Base-by-base conservation (phyloP, 1,140 invertebrate species). In the Geopemphigus sp. region DNA sequence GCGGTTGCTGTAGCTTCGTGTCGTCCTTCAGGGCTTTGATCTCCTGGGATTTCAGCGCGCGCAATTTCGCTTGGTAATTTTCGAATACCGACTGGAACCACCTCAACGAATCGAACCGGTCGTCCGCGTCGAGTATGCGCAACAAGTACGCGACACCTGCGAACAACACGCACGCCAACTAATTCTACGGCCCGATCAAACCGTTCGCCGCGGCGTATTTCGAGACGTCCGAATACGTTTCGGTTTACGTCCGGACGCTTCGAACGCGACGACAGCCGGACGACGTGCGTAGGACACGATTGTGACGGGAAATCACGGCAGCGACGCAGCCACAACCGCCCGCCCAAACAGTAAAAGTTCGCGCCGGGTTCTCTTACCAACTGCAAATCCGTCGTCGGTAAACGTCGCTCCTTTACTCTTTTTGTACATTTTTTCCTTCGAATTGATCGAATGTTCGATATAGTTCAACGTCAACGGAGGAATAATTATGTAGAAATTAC, bases 351-450 rank as follows among this genome's bases (percentile, higher is more conserved):
- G n/a, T n/a, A n/a, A n/a, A 19, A 45, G n/a, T 66, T 66, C n/a
- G 24, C 22, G 11, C 57, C 26, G 14, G n/a, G 17, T 74, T 59
- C 50, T 80, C 83, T 86, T 85, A 90, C 97, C 97, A 90, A 99
- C 95, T 32, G 96, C 93, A 88, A 99, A 99, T 53, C 98, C 98
- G 87, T 99, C 98, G 87, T 99, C 97, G 10, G 95, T 97, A 86
- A 99, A 99, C 5, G 94, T 90, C 80, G 94, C 93, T 32, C 92
- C 93, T 57, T 66, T 74, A 22, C 70, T 96, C 83, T 93, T 94
- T 64, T 91, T 91, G 82, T 88, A 90, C 86, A 99, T 91, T 85
- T 95, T 95, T 83, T 98, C 95, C 85, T 98, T 98, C 82, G 93
- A 94, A 24, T 91, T 90, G 70, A 98, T 91, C 29, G 95, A 92